Percentiles rank a stretch among this genome's conserved stretches.
Conservation (phyloP, 2,888 invertebrate species). For the Serrognathus titanus region DNA sequence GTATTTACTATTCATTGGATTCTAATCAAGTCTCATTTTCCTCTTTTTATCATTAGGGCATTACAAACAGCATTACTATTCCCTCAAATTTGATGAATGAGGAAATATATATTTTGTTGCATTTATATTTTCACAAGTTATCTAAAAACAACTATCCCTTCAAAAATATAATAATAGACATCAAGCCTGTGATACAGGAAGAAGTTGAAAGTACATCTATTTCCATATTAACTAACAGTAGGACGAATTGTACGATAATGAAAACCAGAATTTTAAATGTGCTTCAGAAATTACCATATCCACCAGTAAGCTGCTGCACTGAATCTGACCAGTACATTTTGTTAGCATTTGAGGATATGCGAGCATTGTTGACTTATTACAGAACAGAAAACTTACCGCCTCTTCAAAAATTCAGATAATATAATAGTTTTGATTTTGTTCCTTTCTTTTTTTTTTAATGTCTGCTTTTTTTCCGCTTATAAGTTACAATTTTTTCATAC, state of each 20-base stretch:
- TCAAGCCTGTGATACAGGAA: neutral
- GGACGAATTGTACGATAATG: slow-evolving; percentile 8
- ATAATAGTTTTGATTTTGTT: neutral
- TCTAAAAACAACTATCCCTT: slow-evolving; percentile 11
- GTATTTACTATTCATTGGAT: too few relatives aligned
- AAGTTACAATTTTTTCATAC: too few relatives aligned
- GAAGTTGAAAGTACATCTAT: slow-evolving; percentile 6
- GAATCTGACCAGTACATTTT: neutral
- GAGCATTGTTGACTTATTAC: slow-evolving; percentile 6
- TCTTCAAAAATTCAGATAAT: slow-evolving; percentile 7
- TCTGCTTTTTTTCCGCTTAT: too few relatives aligned
- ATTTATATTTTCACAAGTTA: slow-evolving; percentile 20
- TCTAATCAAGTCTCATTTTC: neutral
- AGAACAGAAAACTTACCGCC: slow-evolving; percentile 1
- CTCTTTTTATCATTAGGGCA: slow-evolving; percentile 18
- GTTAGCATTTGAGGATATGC: slow-evolving; percentile 1
- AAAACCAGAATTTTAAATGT: slow-evolving; percentile 16
- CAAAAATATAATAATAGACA: slow-evolving; percentile 11
- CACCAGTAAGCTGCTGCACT: slow-evolving; percentile 1
- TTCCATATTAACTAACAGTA: slow-evolving; percentile 5
- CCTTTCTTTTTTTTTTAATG: too few relatives aligned
- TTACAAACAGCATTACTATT: slow-evolving; percentile 17
- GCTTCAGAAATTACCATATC: slow-evolving; percentile 10
- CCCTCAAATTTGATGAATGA: slow-evolving; percentile 17
- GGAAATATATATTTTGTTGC: slow-evolving; percentile 22